These are phyloP conservation scores for Zosterops hypoxanthus DNA, from an alignment of 2,113 vertebrate species.

Conservation along the genomic window DNA sequence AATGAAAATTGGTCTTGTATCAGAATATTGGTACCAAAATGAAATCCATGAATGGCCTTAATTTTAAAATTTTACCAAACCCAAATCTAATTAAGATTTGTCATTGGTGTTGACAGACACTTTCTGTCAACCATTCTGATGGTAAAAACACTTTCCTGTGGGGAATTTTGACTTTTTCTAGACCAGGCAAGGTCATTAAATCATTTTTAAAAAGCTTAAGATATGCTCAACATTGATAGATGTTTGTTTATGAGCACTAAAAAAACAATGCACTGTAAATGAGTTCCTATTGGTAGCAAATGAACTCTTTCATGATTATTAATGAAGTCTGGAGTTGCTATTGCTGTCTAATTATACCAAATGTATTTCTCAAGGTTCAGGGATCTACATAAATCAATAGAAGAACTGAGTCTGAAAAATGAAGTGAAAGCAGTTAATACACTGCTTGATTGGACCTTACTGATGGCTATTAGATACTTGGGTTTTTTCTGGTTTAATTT, in stretches of 20 bases:
- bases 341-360: constrained; percentile 35
- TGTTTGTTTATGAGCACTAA: background rate
- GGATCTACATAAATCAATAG: constrained; percentile 32
- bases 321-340: background rate
- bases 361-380: constrained; percentile 20
- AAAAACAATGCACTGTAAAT: background rate
- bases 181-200: background rate
- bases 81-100: background rate
- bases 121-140: background rate
- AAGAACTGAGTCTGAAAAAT: constrained; percentile 25
- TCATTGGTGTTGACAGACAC: background rate
- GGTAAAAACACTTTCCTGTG: background rate
- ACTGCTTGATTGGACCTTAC: background rate
- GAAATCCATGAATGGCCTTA: background rate
- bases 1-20: too few relatives aligned
- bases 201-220: background rate
- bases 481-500: background rate
- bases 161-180: background rate
- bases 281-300: background rate
- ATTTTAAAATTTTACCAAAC: background rate
- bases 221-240: background rate
- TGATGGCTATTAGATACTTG: background rate
- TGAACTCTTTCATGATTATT: constrained; percentile 10
- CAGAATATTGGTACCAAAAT: background rate
- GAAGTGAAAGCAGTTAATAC: constrained; percentile 28